phyloP scores from a whole-genome alignment of 2,113 vertebrate species.

The Boleophthalmus pectinirostris region DNA sequence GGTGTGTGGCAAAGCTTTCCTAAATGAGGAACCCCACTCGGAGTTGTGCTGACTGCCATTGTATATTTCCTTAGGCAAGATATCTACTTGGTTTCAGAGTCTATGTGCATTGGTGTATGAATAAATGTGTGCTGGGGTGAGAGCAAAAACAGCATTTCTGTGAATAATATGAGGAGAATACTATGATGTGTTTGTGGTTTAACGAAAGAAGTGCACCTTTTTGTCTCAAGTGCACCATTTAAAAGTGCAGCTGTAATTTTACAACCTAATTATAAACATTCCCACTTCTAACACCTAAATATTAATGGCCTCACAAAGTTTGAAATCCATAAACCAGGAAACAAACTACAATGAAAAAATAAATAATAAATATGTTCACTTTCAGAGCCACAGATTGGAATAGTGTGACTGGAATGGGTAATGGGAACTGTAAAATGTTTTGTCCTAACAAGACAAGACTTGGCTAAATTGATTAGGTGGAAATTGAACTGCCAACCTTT shows the following conservation, averaged over 20 bases:
- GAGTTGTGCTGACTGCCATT: no score
- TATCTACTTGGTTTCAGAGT: no score
- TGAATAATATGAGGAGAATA: neutral
- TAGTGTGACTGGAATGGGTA: neutral
- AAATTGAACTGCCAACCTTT: neutral
- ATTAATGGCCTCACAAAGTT: neutral
- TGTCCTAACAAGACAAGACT: neutral
- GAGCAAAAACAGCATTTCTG: neutral
- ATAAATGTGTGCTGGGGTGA: no score
- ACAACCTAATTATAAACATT: neutral
- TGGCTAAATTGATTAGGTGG: neutral
- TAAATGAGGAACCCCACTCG: neutral
- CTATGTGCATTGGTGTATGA: no score
- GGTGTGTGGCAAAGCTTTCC: neutral
- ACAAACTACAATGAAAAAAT: neutral
- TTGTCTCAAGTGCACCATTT: neutral
- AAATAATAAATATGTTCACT: neutral
- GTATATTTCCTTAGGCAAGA: no score
- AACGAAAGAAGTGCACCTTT: neutral
- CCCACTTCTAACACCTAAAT: neutral
- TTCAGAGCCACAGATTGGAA: neutral
- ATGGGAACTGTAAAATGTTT: neutral
- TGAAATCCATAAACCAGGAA: neutral
- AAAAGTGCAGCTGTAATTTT: neutral
- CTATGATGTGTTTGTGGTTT: neutral